Evolutionary conservation across 2,888 invertebrate genomes (phyloP).

Genomic region (Bellardia bayeri): DNA sequence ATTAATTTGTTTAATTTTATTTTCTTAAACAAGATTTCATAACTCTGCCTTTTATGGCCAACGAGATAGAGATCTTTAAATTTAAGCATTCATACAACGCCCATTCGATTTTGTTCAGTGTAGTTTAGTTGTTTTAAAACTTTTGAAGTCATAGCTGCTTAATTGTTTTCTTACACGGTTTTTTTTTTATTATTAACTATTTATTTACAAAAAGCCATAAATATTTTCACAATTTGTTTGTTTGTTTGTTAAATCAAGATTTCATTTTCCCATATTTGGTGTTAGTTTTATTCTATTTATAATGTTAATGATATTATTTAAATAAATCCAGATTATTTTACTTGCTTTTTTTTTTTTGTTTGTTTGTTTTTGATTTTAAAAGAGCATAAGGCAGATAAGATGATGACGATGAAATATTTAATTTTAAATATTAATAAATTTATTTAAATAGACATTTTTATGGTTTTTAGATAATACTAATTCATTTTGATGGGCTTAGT

Average conservation of each 20-base stretch:
- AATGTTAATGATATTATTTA: slow-evolving; percentile 31
- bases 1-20: slow-evolving; percentile 42
- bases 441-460: slow-evolving; percentile 54
- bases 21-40: slow-evolving; percentile 1
- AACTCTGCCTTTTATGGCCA: slow-evolving; percentile 1
- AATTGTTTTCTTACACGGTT: too few relatives aligned
- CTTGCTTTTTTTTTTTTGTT: neutral
- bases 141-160: too few relatives aligned
- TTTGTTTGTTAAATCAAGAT: slow-evolving; percentile 14
- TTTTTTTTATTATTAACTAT: neutral
- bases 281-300: neutral
- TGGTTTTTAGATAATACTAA: neutral
- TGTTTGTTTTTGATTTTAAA: too few relatives aligned
- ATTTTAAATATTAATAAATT: slow-evolving; percentile 49
- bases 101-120: slow-evolving; percentile 39
- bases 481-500: slow-evolving; percentile 30
- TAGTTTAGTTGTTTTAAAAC: neutral
- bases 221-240: slow-evolving; percentile 29
- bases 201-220: slow-evolving; percentile 30
- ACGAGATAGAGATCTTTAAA: slow-evolving; percentile 14
- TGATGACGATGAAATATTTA: neutral
- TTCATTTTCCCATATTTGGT: slow-evolving; percentile 43
- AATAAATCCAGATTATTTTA: slow-evolving; percentile 43
- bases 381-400: too few relatives aligned
- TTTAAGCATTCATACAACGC: slow-evolving; percentile 9